Conservation (phyloP, 2,888 invertebrate genomes). For the Linnaemya vulpina region DNA sequence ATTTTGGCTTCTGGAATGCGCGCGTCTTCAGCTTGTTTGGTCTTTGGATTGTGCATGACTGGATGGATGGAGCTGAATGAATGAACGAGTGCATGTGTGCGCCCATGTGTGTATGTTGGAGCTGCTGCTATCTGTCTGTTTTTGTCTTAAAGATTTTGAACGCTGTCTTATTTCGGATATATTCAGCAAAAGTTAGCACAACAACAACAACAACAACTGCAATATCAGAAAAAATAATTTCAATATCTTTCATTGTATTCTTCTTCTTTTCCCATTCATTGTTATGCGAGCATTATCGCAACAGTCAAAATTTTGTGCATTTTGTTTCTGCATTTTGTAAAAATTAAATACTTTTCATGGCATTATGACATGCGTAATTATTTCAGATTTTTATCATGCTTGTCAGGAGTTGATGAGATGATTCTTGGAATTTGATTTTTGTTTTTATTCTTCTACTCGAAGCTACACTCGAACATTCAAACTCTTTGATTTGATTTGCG, state of each 20-base stretch:
- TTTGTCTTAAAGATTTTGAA: slow-evolving; percentile 71
- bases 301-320: slow-evolving; percentile 29
- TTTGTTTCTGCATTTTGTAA: slow-evolving; percentile 69
- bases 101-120: slow-evolving; percentile 63
- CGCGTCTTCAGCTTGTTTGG: slow-evolving; percentile 74
- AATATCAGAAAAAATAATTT: slow-evolving; percentile 40
- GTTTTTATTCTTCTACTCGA: background rate
- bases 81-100: slow-evolving; percentile 68
- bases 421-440: slow-evolving; percentile 63
- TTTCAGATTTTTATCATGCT: slow-evolving; percentile 74
- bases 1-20: slow-evolving; percentile 82
- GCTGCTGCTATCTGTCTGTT: slow-evolving; percentile 69
- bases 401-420: slow-evolving; percentile 72
- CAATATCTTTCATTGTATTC: slow-evolving; percentile 30
- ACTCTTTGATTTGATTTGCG: slow-evolving; percentile 3
- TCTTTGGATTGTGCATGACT: slow-evolving; percentile 45
- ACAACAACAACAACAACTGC: slow-evolving; percentile 42
- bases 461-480: background rate
- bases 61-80: slow-evolving; percentile 31
- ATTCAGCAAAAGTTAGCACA: slow-evolving; percentile 48
- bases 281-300: slow-evolving; percentile 1
- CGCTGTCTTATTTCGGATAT: slow-evolving; percentile 69
- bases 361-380: slow-evolving; percentile 76
- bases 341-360: slow-evolving; percentile 75
- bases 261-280: too few relatives aligned